Conservation (phyloP, 2,113 vertebrate species). For the Sakesphorus luctuosus region DNA sequence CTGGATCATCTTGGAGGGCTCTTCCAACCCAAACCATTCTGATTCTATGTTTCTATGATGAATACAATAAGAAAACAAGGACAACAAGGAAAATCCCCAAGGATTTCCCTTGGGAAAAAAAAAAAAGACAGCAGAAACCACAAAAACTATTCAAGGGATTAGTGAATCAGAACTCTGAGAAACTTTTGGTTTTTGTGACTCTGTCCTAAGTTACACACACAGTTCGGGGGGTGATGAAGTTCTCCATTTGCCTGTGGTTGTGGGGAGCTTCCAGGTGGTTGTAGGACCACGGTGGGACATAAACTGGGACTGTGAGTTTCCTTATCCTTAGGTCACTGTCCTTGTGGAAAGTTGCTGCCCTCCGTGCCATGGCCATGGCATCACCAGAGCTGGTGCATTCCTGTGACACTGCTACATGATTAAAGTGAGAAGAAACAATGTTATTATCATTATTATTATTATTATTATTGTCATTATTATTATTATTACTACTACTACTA, state of each 20-base stretch:
- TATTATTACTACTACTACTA: no score
- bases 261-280: not conserved
- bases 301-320: not conserved
- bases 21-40: not conserved
- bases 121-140: not conserved
- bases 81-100: not conserved
- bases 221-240: not conserved
- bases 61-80: not conserved
- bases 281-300: not conserved
- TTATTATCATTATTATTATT: no score
- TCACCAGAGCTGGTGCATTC: not conserved
- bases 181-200: not conserved
- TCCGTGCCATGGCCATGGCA: not conserved
- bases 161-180: not conserved
- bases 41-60: not conserved
- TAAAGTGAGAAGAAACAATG: not conserved
- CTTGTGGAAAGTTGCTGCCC: not conserved
- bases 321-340: not conserved
- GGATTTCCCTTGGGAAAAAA: not conserved
- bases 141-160: not conserved
- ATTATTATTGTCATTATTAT: no score
- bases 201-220: not conserved
- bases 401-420: not conserved
- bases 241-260: not conserved
- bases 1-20: fast-evolving